Percentiles rank a stretch among this genome's conserved stretches.
phyloP scores from a whole-genome alignment of 2,888 invertebrate genomes.

The Chymomyza amoena region DNA sequence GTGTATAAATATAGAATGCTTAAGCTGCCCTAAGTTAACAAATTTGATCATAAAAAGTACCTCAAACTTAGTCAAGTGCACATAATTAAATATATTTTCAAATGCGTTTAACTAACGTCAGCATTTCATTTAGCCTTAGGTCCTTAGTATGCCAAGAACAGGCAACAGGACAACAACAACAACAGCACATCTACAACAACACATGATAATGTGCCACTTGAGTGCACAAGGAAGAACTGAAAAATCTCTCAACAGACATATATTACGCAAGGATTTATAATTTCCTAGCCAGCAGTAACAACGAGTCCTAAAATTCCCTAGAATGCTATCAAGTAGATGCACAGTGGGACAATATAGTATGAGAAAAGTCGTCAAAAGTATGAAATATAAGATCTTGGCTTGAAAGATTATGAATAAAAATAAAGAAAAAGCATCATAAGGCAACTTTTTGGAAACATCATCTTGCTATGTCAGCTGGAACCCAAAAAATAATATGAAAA shows the following conservation, averaged over 20 bases:
- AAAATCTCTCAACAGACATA: slow-evolving; percentile 58
- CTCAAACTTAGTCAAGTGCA: slow-evolving; percentile 21
- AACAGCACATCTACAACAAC: slow-evolving; percentile 19
- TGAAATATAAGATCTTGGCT: too few species aligned
- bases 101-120: slow-evolving; percentile 50
- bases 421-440: too few species aligned
- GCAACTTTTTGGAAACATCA: too few species aligned
- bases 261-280: slow-evolving; percentile 55
- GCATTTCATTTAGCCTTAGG: slow-evolving; percentile 48
- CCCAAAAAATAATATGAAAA: too few species aligned
- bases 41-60: background rate
- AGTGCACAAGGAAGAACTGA: slow-evolving; percentile 38
- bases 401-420: too few species aligned
- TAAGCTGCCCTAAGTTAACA: background rate
- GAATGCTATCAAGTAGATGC: too few species aligned
- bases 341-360: too few species aligned
- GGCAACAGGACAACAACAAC: slow-evolving; percentile 5
- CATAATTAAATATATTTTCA: slow-evolving; percentile 51
- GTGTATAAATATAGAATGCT: background rate
- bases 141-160: slow-evolving; percentile 16
- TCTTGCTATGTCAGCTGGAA: too few species aligned
- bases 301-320: background rate
- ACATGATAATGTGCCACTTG: slow-evolving; percentile 51
- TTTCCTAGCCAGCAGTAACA: background rate
- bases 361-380: too few species aligned